These are phyloP conservation scores for Dicrurus megarhynchus DNA, from an alignment of 2,113 vertebrate species.

Conservation along the genomic window DNA sequence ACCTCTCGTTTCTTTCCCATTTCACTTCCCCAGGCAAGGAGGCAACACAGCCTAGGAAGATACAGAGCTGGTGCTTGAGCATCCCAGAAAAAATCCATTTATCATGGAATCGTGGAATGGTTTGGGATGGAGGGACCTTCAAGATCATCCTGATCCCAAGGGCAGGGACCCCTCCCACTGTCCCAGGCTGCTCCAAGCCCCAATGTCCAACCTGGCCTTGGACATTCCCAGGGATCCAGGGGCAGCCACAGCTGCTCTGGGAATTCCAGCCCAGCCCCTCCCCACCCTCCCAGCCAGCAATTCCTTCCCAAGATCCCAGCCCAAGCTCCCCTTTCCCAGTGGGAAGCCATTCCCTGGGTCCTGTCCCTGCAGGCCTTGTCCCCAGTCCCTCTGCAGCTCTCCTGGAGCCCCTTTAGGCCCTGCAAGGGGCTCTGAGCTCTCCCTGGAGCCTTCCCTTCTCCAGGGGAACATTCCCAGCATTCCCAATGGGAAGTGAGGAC, in stretches of 20 bases:
- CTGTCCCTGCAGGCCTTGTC: not conserved
- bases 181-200: not conserved
- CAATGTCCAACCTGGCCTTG: accelerated
- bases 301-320: not conserved
- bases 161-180: accelerated
- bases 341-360: not conserved
- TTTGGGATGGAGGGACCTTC: accelerated
- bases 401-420: not conserved
- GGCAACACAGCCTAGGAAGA: accelerated
- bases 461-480: not conserved
- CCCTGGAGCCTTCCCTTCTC: not conserved
- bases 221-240: not conserved
- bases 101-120: not conserved
- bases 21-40: not conserved
- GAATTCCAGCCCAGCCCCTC: not conserved
- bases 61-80: not conserved
- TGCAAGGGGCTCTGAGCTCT: not conserved
- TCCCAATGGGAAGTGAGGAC: not conserved
- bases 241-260: not conserved
- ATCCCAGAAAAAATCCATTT: not conserved
- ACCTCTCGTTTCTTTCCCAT: not conserved
- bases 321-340: not conserved
- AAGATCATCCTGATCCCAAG: not conserved
- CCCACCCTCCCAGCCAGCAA: not conserved
- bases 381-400: not conserved